phyloP scores from a whole-genome alignment of 1,140 invertebrate species.

The Calephelis virginiensis region DNA sequence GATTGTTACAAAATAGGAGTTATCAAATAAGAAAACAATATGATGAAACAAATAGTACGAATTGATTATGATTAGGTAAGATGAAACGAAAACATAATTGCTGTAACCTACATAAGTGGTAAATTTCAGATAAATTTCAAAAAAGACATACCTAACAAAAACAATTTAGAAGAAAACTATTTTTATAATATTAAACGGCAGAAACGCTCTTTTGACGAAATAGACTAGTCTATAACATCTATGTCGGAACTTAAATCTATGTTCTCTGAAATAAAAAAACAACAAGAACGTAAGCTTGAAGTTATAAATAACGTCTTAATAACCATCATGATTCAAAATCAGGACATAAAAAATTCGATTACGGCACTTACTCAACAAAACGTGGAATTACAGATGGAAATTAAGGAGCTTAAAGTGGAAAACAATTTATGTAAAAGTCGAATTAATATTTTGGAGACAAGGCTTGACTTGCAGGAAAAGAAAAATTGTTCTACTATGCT shows the following conservation, averaged over 20 bases:
- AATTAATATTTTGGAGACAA: not conserved
- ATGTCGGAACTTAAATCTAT: constrained; percentile 1
- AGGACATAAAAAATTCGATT: constrained; percentile 14
- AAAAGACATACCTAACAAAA: not conserved
- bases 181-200: constrained; percentile 13
- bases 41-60: no score
- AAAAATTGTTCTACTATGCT: not conserved
- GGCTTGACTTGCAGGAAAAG: not conserved
- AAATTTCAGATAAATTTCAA: no score
- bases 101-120: no score
- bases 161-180: not conserved
- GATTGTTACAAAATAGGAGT: no score
- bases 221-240: not conserved
- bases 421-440: not conserved
- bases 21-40: no score
- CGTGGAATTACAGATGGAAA: constrained; percentile 4
- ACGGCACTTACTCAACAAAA: not conserved
- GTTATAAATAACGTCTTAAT: constrained; percentile 6
- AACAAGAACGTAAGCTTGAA: constrained; percentile 13
- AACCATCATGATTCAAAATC: constrained; percentile 14
- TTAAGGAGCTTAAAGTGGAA: constrained; percentile 16
- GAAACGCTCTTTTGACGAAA: constrained; percentile 9
- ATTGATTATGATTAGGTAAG: no score
- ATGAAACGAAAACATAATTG: no score
- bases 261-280: constrained; percentile 2